Evolutionary conservation across 2,888 invertebrate genomes (phyloP).

Genomic region (Drosophila multiciliata): DNA sequence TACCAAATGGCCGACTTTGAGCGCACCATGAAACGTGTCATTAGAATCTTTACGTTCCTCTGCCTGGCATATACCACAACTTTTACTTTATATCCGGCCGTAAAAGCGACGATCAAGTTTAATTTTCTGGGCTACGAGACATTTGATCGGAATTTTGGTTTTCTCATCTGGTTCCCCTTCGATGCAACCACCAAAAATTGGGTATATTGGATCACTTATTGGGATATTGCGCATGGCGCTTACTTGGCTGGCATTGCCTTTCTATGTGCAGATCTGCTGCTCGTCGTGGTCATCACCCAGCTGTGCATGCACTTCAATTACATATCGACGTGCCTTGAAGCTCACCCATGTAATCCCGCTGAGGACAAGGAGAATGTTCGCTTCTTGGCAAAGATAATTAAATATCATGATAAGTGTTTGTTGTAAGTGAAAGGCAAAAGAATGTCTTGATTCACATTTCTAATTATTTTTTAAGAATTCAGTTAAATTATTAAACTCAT

Average conservation of each 20-base stretch:
- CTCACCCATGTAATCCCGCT: conserved; percentile 45
- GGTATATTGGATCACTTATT: conserved; percentile 68
- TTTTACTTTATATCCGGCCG: conserved; percentile 73
- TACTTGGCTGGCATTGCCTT: conserved; percentile 76
- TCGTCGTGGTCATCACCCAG: conserved; percentile 77
- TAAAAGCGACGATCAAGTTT: conserved; percentile 68
- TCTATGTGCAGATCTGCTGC: conserved; percentile 74
- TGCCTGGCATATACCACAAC: conserved; percentile 75
- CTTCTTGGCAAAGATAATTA: conserved; percentile 61
- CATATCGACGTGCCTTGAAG: conserved; percentile 53
- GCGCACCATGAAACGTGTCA: conserved; percentile 67
- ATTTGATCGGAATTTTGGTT: conserved; percentile 75
- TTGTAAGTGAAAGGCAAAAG: conserved; percentile 55
- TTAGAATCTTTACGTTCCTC: conserved; percentile 71
- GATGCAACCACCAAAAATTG: conserved; percentile 56
- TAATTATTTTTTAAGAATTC: no score
- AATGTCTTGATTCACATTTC: neutral
- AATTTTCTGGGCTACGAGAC: conserved; percentile 66
- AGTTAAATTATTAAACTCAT: conserved; percentile 6
- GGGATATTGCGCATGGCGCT: conserved; percentile 69
- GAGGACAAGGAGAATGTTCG: conserved; percentile 46
- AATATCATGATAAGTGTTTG: conserved; percentile 75
- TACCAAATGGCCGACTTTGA: conserved; percentile 59
- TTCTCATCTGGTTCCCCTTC: conserved; percentile 80
- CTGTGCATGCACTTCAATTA: conserved; percentile 81